Evolutionary conservation across 1,140 invertebrate genomes (phyloP).

Genomic region (Aphaenogaster ashmeadi): DNA sequence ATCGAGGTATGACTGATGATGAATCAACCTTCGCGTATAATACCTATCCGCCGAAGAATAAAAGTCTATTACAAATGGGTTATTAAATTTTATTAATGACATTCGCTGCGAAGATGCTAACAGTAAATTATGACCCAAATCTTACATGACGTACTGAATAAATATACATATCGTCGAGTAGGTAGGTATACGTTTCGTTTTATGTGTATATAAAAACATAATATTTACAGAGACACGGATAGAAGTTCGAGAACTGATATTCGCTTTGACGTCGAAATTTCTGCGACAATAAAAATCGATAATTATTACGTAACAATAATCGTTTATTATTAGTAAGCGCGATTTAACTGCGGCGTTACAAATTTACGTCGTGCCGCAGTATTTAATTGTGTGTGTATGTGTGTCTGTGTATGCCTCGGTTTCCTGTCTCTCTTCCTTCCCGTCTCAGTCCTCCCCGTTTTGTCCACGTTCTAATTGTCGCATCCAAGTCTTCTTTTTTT

Average conservation of each 20-base stretch:
- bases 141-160: constrained; percentile 83
- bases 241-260: constrained; percentile 82
- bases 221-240: constrained; percentile 86
- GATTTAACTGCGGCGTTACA: constrained; percentile 68
- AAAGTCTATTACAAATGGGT: constrained; percentile 79
- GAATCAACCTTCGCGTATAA: background rate
- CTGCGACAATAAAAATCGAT: constrained; percentile 76
- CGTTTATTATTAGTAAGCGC: constrained; percentile 82
- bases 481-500: constrained; percentile 44
- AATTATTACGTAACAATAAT: constrained; percentile 78
- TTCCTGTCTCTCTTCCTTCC: constrained; percentile 64
- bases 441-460: constrained; percentile 60
- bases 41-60: constrained; percentile 67
- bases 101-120: constrained; percentile 83
- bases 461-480: constrained; percentile 30
- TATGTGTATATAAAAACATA: constrained; percentile 87
- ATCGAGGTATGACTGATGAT: background rate
- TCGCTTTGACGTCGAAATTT: constrained; percentile 76
- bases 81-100: constrained; percentile 85
- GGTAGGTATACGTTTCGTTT: constrained; percentile 75
- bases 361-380: constrained; percentile 62
- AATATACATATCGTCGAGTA: constrained; percentile 84
- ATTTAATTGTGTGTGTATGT: constrained; percentile 59
- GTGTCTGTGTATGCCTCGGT: constrained; percentile 55
- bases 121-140: constrained; percentile 85